phyloP scores from a whole-genome alignment of 2,888 invertebrate species.

The Julus scandinavius region DNA sequence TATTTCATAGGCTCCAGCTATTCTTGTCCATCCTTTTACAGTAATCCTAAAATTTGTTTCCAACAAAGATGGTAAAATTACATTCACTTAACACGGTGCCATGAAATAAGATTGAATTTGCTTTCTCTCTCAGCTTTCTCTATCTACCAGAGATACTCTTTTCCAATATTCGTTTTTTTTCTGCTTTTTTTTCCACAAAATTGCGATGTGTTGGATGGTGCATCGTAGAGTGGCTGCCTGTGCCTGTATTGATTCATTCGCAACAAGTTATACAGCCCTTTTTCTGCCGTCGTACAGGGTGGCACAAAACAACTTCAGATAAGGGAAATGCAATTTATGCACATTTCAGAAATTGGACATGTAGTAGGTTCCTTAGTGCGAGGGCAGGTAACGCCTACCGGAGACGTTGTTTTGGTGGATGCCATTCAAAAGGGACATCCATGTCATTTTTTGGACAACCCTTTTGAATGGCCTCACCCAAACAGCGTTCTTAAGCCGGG shows the following conservation, averaged over 20 bases:
- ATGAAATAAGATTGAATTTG: conserved; percentile 39
- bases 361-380: no score
- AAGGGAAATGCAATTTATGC: no score
- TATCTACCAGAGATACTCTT: conserved; percentile 12
- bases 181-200: background rate
- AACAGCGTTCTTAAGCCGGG: no score
- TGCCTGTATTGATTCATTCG: conserved; percentile 5
- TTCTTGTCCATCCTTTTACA: conserved; percentile 49
- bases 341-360: no score
- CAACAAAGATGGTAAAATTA: conserved; percentile 50
- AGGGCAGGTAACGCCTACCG: no score
- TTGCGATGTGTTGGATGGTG: conserved; percentile 17
- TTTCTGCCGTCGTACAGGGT: background rate
- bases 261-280: background rate
- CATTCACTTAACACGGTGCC: conserved; percentile 49
- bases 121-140: conserved; percentile 38
- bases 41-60: conserved; percentile 50
- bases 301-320: background rate
- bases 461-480: no score
- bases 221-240: conserved; percentile 1
- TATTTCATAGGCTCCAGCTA: conserved; percentile 48
- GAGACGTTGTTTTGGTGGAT: no score
- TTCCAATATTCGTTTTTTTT: background rate
- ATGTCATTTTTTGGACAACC: no score
- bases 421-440: no score